Conservation (phyloP, 2,113 vertebrate species). For the Macquaria australasica region DNA sequence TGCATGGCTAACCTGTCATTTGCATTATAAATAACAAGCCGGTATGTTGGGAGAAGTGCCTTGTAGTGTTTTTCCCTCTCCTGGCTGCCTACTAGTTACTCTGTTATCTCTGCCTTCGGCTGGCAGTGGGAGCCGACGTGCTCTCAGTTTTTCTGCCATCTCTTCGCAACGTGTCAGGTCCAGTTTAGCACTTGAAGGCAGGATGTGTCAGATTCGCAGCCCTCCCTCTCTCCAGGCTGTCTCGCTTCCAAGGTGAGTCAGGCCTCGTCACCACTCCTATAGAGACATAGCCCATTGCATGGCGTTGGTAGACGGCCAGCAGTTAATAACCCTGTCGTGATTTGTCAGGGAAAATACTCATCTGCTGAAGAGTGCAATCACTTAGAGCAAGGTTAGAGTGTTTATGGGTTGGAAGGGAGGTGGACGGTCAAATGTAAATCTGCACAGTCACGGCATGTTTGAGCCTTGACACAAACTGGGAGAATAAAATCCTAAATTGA, state of each 20-base stretch:
- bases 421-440: slow-evolving; percentile 60
- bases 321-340: slow-evolving; percentile 72
- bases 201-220: slow-evolving; percentile 74
- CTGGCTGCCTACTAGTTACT: slow-evolving; percentile 48
- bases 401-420: slow-evolving; percentile 59
- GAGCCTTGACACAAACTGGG: slow-evolving; percentile 15
- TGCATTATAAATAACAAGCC: slow-evolving; percentile 73
- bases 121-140: slow-evolving; percentile 46
- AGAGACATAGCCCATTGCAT: slow-evolving; percentile 61
- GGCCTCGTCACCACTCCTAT: slow-evolving; percentile 63
- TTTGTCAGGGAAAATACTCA: slow-evolving; percentile 74
- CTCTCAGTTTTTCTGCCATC: slow-evolving; percentile 53
- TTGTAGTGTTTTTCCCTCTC: slow-evolving; percentile 51
- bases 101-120: slow-evolving; percentile 63
- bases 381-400: slow-evolving; percentile 72
- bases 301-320: slow-evolving; percentile 57
- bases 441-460: slow-evolving; percentile 19
- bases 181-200: slow-evolving; percentile 77
- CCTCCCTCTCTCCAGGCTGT: slow-evolving; percentile 61
- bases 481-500: slow-evolving; percentile 29
- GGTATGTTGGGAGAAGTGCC: slow-evolving; percentile 38
- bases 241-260: slow-evolving; percentile 77
- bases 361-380: slow-evolving; percentile 63
- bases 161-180: slow-evolving; percentile 68
- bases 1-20: slow-evolving; percentile 61